Evolutionary conservation across 2,797 vertebrate species (phyloP).

Genomic region (Hippocampus kuda): DNA sequence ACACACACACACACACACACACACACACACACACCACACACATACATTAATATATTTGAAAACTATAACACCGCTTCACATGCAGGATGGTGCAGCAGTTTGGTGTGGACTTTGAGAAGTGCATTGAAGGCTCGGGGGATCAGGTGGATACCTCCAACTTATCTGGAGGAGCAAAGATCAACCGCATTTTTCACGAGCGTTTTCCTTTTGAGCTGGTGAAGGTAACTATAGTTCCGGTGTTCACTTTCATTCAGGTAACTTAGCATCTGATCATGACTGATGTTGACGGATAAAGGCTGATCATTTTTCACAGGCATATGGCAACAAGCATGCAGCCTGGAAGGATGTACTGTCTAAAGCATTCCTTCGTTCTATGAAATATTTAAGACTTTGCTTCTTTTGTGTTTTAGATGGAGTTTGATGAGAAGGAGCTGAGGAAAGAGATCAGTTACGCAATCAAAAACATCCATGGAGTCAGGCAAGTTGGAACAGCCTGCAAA

Average conservation of each 20-base stretch:
- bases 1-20: too few species aligned
- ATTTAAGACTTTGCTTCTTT: neutral
- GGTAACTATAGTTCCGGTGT: constrained; percentile 51
- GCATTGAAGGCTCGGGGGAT: constrained; percentile 91
- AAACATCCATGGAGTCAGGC: constrained; percentile 97
- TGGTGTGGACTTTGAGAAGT: constrained; percentile 92
- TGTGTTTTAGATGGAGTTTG: constrained; percentile 85
- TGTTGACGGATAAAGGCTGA: neutral
- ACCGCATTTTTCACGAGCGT: constrained; percentile 90
- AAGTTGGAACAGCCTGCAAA: constrained; percentile 45
- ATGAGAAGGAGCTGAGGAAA: constrained; percentile 87
- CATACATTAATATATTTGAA: neutral
- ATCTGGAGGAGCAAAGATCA: constrained; percentile 88
- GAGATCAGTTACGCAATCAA: constrained; percentile 98
- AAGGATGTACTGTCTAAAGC: neutral
- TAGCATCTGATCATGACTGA: neutral
- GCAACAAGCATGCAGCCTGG: neutral
- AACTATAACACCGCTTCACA: neutral
- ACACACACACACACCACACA: neutral
- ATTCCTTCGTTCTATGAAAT: neutral
- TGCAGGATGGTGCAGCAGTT: constrained; percentile 96
- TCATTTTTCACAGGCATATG: neutral
- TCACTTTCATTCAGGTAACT: neutral
- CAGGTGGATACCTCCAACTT: constrained; percentile 92
- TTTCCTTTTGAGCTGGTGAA: constrained; percentile 92